Evolutionary conservation across 2,888 invertebrate genomes (phyloP), one percentile per base, ranked within the genome.

Genomic region (Biston betularia): DNA sequence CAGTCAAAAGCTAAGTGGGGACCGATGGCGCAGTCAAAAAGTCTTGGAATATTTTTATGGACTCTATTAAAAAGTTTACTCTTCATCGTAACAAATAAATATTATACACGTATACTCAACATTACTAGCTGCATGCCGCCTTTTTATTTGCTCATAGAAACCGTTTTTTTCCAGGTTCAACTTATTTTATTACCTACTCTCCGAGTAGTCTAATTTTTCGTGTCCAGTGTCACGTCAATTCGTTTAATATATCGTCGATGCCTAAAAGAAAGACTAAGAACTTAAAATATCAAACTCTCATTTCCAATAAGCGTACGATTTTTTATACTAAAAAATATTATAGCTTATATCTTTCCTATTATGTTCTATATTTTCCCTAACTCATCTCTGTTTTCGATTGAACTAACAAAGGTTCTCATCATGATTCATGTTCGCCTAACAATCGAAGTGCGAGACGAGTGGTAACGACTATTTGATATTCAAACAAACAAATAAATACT

Each of bases 21-120:
- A 54, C 63, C 50, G 55, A 75, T 59, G 63, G 55, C 50, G 55
- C 48, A 53, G 59, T 63, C 55, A 73, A 74, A 70, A 52, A 70
- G 54, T 53, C 56, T 57, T 33, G 57, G 42, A 44, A 49, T 44
- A n/a, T 55, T 54, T 49, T 65, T 65, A 56, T 40, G 60, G 33
- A 59, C 59, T 48, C 48, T 48, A 48, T 48, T 46, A 24, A 48
- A 33, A 48, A 48, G 33, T 48, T 48, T 48, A 34, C 14, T 35
- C 8, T 6, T 52, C 10, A 35, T 9, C 9, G 1, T 45, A 7
- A 45, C n/a, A 24, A 24, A 24, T 24, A 24, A 24, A 24, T 24
- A 24, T 40, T 10, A 40, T 7, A 40, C 40, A 9, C 40, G 10
- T 7, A 9, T 7, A 40, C 40, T 5, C 5, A 9, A 14, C 7